Base-by-base conservation (phyloP, 2,888 invertebrate genomes). In the Exephanes ischioxanthus region DNA sequence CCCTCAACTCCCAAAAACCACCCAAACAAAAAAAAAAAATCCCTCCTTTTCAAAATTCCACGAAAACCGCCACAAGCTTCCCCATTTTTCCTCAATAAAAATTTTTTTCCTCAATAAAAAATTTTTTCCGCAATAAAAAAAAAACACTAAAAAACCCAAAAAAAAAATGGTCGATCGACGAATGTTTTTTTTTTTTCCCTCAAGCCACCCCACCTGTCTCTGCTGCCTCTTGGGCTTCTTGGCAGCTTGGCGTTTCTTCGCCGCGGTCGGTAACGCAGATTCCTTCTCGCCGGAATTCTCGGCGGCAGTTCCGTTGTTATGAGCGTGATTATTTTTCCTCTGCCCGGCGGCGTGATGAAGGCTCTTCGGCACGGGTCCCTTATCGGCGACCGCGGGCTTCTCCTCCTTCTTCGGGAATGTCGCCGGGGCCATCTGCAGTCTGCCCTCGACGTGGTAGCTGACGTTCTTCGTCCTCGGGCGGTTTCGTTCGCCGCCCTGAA, bases 381-480 rank as follows among this genome's bases (percentile, higher is more conserved):
- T 58, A 4, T 66, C 51, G 30, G 51, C 1, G 2, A 45, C 22
- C 14, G 37, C 79, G 87, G 86, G 0, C 1, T 45, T 67, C 6
- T 93, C 92, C 66, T 91, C 90, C n/a, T 92, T 91, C 63, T 92
- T 92, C 4, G 95, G 94, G 88, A 96, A 96, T 16, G 95, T 95
- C 2, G 95, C 96, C 0, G 95, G 90, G 0, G 95, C 93, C 16
- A 95, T 88, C 89, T 95, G 95, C 72, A 95, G 94, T 48, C 95
- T 94, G 81, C 95, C 95, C 77, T 95, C 94, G 48, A 95, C 93
- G 88, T 96, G 96, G 91, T 95, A 95, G 89, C 95, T 95, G 1
- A 96, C 96, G 91, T 96, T 96, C 91, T 96, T 96, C 58, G 96
- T 96, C 80, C 96, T 94, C 1, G 96, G 96, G 11, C 88, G 87